Percentiles rank a stretch among this genome's conserved stretches.
These are phyloP conservation scores for Trissolcus japonicus DNA, from an alignment of 2,888 invertebrate species.

Conservation along the genomic window DNA sequence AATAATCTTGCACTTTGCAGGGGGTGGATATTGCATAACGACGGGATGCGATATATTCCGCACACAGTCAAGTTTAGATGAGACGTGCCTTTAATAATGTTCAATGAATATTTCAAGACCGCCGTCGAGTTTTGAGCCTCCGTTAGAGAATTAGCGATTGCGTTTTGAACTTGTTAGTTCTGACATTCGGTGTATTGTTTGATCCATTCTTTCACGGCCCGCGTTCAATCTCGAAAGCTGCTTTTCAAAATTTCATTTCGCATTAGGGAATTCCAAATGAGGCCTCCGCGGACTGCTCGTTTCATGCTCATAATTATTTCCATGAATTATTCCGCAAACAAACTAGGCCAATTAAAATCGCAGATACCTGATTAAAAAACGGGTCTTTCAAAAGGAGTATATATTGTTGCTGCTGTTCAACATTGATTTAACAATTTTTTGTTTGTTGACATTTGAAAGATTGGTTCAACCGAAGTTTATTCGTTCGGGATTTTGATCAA, in stretches of 20 bases:
- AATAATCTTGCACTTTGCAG: conserved; percentile 45
- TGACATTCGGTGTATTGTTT: conserved; percentile 26
- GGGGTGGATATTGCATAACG: conserved; percentile 34
- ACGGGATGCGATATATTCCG: conserved; percentile 26
- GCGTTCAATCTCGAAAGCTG: neutral
- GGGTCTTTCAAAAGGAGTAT: neutral
- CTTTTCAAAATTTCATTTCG: neutral
- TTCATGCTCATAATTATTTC: conserved; percentile 2
- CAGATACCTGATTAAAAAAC: neutral
- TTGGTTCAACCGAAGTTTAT: no score
- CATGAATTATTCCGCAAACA: conserved; percentile 2
- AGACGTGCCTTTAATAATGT: conserved; percentile 45
- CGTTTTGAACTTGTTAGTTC: conserved; percentile 35
- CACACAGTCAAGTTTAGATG: conserved; percentile 31
- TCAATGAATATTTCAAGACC: conserved; percentile 48
- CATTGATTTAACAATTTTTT: neutral
- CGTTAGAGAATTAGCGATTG: conserved; percentile 29
- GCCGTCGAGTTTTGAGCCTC: conserved; percentile 20
- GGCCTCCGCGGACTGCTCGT: neutral
- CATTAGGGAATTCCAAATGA: neutral
- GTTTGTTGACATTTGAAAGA: neutral
- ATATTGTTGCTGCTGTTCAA: conserved; percentile 2
- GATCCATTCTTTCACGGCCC: conserved; percentile 1
- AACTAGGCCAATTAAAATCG: neutral
- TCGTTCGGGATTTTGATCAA: no score